Conservation (phyloP, 2,113 vertebrate genomes). For the Pteropus alecto region DNA sequence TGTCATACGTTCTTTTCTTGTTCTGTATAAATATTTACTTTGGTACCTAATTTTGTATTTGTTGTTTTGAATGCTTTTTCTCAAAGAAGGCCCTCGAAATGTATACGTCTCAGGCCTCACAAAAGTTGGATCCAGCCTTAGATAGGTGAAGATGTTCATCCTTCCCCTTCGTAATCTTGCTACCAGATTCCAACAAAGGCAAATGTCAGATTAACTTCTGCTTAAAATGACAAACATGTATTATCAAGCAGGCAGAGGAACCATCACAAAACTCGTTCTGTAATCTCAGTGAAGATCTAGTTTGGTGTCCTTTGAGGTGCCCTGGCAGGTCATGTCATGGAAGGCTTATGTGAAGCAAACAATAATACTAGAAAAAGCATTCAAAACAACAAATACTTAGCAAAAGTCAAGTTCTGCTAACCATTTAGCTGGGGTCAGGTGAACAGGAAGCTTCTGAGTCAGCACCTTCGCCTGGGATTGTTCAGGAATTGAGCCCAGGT, state of each 20-base stretch:
- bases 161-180: not conserved
- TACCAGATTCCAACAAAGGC: not conserved
- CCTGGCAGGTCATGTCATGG: not conserved
- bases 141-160: not conserved
- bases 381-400: no score
- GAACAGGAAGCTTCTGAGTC: not conserved
- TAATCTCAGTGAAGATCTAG: not conserved
- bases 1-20: not conserved
- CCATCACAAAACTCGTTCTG: not conserved
- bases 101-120: not conserved
- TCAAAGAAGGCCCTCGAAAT: not conserved
- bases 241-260: not conserved
- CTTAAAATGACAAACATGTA: not conserved
- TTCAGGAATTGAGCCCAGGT: not conserved
- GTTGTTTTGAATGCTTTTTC: not conserved
- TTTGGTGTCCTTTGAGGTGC: not conserved
- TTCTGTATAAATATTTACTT: not conserved
- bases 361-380: not conserved
- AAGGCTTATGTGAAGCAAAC: not conserved
- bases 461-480: accelerated
- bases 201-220: not conserved
- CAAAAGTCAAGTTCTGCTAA: not conserved
- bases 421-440: not conserved
- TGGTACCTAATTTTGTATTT: not conserved
- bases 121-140: not conserved